Conservation (phyloP, 2,113 vertebrate species). For the Dendropsophus ebraccatus region DNA sequence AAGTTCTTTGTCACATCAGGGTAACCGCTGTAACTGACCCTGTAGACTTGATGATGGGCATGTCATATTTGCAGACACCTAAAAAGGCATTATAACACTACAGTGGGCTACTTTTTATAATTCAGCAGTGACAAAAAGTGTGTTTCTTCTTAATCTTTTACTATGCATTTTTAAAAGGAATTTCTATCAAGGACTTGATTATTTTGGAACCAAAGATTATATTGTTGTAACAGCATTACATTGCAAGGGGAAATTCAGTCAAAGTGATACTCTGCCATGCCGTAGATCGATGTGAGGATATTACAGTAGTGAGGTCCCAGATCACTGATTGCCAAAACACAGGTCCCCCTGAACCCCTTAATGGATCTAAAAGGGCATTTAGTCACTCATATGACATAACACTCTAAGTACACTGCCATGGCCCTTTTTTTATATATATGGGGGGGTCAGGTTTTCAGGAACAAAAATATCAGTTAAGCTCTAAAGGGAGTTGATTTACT, state of each 20-base stretch:
- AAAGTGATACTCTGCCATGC: not conserved
- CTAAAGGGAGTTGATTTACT: no score
- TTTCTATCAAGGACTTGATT: not conserved
- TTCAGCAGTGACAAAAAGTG: not conserved
- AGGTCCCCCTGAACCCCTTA: not conserved
- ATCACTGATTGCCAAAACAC: not conserved
- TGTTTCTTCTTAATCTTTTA: not conserved
- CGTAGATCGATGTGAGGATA: not conserved
- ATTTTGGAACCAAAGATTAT: slow-evolving; percentile 23
- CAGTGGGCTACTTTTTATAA: not conserved
- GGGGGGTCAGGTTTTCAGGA: not conserved
- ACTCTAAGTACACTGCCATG: not conserved
- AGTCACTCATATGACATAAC: not conserved
- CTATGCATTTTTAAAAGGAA: not conserved
- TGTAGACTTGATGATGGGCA: not conserved
- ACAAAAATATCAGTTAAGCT: no score
- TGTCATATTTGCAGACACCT: not conserved
- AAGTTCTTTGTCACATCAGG: not conserved
- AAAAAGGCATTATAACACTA: not conserved
- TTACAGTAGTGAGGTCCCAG: not conserved
- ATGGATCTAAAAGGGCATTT: no score
- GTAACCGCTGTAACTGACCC: not conserved
- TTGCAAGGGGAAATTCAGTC: not conserved
- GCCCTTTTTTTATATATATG: not conserved
- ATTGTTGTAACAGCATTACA: not conserved